Percentiles rank a stretch among this genome's conserved stretches.
Conservation (phyloP, 2,797 vertebrate species). For the Eutrigla gurnardus region DNA sequence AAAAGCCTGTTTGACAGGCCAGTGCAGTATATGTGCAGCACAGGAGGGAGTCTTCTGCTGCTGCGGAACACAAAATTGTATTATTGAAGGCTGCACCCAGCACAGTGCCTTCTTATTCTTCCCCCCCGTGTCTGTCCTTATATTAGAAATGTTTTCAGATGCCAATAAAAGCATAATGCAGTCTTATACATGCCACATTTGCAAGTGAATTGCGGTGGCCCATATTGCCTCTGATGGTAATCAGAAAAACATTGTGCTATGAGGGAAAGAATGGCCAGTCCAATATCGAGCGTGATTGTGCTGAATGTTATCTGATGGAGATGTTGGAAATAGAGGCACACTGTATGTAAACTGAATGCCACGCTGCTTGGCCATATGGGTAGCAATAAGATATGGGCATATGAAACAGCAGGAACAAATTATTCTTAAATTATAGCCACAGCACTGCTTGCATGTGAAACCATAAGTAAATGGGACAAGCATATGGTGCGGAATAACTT, state of each 20-base stretch:
- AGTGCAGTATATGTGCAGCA: conserved; percentile 52
- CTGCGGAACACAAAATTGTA: conserved; percentile 72
- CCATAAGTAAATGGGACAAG: conserved; percentile 71
- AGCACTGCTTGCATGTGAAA: conserved; percentile 62
- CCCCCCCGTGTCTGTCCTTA: conserved; percentile 65
- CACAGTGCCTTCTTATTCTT: conserved; percentile 59
- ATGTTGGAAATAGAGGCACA: conserved; percentile 69
- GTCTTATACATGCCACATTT: conserved; percentile 77
- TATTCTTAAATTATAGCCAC: conserved; percentile 79
- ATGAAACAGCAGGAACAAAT: conserved; percentile 81
- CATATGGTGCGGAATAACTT: conserved; percentile 76
- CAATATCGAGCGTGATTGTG: conserved; percentile 78
- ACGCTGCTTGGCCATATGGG: conserved; percentile 74
- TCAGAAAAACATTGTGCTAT: conserved; percentile 74
- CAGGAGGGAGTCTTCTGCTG: conserved; percentile 70
- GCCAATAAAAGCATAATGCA: conserved; percentile 79
- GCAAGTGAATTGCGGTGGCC: conserved; percentile 79
- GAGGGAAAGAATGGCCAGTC: conserved; percentile 73
- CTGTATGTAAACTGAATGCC: conserved; percentile 75
- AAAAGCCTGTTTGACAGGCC: conserved; percentile 73
- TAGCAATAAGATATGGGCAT: conserved; percentile 70
- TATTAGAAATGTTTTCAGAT: conserved; percentile 80
- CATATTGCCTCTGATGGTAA: conserved; percentile 79
- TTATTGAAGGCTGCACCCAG: conserved; percentile 73
- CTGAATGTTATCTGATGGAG: conserved; percentile 81